These are phyloP conservation scores for Carollia perspicillata DNA, from an alignment of 2,113 vertebrate genomes.

Conservation along the genomic window DNA sequence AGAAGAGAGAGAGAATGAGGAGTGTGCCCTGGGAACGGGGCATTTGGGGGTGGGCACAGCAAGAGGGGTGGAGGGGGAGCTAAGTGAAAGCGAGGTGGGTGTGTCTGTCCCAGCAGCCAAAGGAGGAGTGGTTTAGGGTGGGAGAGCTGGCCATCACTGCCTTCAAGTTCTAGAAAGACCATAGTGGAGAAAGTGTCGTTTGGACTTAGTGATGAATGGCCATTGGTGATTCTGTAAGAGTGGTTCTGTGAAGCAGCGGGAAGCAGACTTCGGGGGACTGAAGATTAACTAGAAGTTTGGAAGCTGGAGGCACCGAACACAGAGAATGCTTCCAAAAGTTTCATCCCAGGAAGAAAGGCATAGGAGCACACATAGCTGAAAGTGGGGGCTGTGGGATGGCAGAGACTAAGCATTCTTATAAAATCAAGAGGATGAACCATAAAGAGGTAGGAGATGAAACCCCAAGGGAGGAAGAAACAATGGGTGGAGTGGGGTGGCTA, in stretches of 20 bases:
- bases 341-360: neutral
- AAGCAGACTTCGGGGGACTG: neutral
- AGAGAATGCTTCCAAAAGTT: neutral
- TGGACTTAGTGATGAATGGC: neutral
- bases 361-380: neutral
- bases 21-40: neutral
- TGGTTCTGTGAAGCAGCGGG: neutral
- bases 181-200: neutral
- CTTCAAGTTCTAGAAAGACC: neutral
- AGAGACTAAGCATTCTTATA: neutral
- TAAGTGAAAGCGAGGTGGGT: no score
- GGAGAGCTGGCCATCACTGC: neutral
- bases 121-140: neutral
- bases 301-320: no score
- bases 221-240: neutral
- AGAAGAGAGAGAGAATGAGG: neutral
- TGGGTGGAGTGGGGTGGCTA: neutral
- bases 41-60: neutral
- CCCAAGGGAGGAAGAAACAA: neutral
- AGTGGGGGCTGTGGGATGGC: neutral
- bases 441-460: neutral
- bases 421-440: neutral
- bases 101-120: neutral
- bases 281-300: no score
- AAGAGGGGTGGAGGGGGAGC: neutral